Evolutionary conservation across 2,888 invertebrate genomes (phyloP).

Genomic region (Zeuzera pyrina): DNA sequence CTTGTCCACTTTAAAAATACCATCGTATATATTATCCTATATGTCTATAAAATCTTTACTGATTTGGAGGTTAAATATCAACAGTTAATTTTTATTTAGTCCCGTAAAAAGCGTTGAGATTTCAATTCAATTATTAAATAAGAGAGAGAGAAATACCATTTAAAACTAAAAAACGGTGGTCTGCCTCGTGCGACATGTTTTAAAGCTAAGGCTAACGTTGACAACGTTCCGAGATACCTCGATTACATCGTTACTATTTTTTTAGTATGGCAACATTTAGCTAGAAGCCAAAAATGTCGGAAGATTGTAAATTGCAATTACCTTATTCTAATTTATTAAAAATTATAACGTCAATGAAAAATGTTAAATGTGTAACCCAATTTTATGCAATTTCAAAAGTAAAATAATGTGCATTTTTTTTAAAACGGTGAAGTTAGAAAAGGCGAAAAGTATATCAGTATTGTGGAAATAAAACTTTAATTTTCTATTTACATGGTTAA

Average conservation of each 20-base stretch:
- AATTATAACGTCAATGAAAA: no score
- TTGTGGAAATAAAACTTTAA: constrained; percentile 17
- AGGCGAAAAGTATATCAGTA: constrained; percentile 27
- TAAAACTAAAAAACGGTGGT: constrained; percentile 64
- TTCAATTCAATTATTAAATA: constrained; percentile 28
- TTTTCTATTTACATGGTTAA: no score
- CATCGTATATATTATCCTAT: no score
- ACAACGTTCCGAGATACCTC: no score
- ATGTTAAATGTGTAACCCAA: no score
- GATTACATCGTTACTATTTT: constrained; percentile 20
- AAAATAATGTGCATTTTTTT: no score
- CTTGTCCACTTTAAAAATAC: no score
- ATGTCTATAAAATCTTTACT: no score
- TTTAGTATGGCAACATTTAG: constrained; percentile 62
- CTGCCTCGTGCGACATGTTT: constrained; percentile 60
- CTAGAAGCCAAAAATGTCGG: constrained; percentile 13
- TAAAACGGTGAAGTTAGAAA: constrained; percentile 34
- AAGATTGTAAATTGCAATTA: constrained; percentile 21
- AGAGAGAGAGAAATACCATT: constrained; percentile 27
- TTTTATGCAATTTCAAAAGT: no score
- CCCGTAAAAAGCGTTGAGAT: constrained; percentile 11
- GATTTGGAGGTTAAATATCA: no score
- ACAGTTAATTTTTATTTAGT: no score
- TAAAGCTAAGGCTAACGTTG: constrained; percentile 66
- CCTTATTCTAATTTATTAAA: constrained; percentile 47